Evolutionary conservation across 2,888 invertebrate species (phyloP), one percentile per base, ranked within the genome.

Genomic region (Melieria omissa): DNA sequence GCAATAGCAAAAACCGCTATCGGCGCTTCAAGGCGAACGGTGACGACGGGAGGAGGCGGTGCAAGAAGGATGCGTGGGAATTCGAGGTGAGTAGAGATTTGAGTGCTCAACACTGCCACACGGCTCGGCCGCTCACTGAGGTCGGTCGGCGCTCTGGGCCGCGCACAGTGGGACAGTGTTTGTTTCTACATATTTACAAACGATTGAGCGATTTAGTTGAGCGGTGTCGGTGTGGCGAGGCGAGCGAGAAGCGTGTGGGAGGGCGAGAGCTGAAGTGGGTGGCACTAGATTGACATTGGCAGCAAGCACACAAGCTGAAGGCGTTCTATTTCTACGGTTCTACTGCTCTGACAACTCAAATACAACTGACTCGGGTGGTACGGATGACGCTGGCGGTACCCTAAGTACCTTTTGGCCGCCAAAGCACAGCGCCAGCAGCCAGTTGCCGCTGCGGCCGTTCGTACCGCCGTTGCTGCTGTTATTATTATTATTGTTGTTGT

Each of bases 291-390:
- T 29, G 1, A 29, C 29, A 29, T 29, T 29, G 29, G 29, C 29
- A 29, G 29, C 29, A 29, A 29, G 29, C 29, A 29, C 29, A 29
- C 29, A 29, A 29, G 55, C 46, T 54, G 55, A 65, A 67, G 67
- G 52, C 52, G 49, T 52, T 73, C 74, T 75, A 75, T 29, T 29
- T 29, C 29, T 29, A 29, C 29, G 75, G 73, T 76, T 75, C 86
- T 86, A 86, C 80, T 85, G 86, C 84, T 86, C 86, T 84, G 87
- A 87, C 84, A 87, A 85, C 84, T 87, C 86, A 86, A 87, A 87
- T 84, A 86, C 84, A 86, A 87, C 87, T 87, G 87, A 87, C 87
- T 87, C 87, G 79, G 86, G 86, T 82, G 86, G 86, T 81, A 83
- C 83, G 81, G 85, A 82, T 80, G 82, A 82, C 80, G 86, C 80